A percentile compares a stretch with the other conserved stretches of the same genome.
Conservation (phyloP, 2,797 vertebrate genomes). For the Typhlichthys eigenmanni region DNA sequence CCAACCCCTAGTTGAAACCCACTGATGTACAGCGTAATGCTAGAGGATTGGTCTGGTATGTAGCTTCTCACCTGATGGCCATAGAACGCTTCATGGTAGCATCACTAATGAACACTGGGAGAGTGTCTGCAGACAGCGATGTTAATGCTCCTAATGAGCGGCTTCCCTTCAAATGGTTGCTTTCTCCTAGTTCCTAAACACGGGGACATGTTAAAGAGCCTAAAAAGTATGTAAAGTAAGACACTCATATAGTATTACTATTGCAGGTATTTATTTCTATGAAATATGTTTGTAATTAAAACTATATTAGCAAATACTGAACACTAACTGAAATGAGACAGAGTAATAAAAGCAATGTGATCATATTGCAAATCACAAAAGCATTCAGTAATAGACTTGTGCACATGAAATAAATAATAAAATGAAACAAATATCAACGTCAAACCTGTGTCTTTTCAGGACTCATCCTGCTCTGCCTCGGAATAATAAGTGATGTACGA, state of each 20-base stretch:
- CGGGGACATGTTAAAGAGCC: slow-evolving; percentile 12
- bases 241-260: neutral
- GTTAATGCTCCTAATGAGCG: slow-evolving; percentile 80
- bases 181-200: slow-evolving; percentile 69
- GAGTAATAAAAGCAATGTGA: neutral
- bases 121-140: slow-evolving; percentile 87
- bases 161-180: slow-evolving; percentile 71
- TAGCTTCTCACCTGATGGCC: slow-evolving; percentile 83
- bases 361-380: neutral
- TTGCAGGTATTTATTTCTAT: too few species aligned
- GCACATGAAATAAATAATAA: neutral
- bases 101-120: slow-evolving; percentile 90
- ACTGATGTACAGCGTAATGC: too few species aligned
- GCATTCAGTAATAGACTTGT: neutral
- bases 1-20: too few species aligned
- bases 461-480: slow-evolving; percentile 57
- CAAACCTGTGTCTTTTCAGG: slow-evolving; percentile 68
- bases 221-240: neutral
- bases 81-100: slow-evolving; percentile 83
- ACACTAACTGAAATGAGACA: neutral
- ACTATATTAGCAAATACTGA: neutral
- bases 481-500: slow-evolving; percentile 79
- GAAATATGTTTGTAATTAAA: neutral
- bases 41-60: neutral
- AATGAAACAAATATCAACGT: neutral